These are phyloP conservation scores for Ptilorrhoa leucosticta DNA, from an alignment of 2,113 vertebrate species.

Conservation along the genomic window DNA sequence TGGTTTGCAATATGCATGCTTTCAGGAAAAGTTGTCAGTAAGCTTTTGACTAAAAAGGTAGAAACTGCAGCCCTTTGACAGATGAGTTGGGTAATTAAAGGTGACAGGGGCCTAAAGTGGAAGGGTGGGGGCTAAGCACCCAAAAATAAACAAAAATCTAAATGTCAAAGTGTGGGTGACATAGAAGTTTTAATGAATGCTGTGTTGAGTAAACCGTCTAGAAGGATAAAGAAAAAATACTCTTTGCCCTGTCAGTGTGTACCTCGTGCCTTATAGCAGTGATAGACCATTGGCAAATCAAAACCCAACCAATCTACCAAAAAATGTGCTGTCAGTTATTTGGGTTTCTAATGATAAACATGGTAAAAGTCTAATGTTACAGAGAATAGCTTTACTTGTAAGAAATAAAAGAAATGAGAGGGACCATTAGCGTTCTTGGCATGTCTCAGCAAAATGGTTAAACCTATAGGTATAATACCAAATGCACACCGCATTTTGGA, in stretches of 20 bases:
- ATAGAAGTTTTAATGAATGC: not conserved
- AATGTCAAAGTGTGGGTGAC: not conserved
- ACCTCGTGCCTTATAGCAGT: not conserved
- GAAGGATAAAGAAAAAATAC: not conserved
- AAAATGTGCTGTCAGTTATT: not conserved
- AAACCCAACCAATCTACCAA: not conserved
- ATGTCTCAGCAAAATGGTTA: not conserved
- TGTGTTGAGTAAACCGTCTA: not conserved
- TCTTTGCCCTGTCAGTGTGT: not conserved
- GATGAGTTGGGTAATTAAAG: conserved; percentile 21
- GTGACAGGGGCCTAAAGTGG: not conserved
- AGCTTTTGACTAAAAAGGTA: not conserved
- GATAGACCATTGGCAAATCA: not conserved
- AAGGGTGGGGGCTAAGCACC: not conserved
- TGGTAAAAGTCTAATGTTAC: not conserved
- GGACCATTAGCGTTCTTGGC: not conserved
- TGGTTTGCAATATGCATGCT: not conserved
- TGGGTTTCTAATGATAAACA: not conserved
- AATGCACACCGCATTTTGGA: not conserved
- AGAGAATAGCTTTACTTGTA: not conserved
- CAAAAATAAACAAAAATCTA: conserved; percentile 11
- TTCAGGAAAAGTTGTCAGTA: not conserved
- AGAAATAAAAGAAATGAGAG: not conserved
- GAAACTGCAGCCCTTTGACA: not conserved
- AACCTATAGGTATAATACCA: not conserved